Evolutionary conservation across 2,888 invertebrate genomes (phyloP).

Genomic region (Latrodectus hesperus): DNA sequence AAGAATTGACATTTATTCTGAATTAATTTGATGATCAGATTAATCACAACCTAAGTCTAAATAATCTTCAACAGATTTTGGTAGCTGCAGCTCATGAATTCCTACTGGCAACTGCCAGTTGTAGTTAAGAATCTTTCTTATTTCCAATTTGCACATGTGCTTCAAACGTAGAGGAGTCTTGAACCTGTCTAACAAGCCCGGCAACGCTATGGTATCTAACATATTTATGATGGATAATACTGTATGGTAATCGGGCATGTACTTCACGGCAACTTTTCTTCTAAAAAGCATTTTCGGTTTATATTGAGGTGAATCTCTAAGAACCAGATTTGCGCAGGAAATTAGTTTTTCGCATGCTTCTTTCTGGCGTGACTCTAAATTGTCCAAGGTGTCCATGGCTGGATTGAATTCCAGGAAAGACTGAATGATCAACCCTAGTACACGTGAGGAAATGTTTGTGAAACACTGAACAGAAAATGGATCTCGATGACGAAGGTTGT

Average conservation of each 20-base stretch:
- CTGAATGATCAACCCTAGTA: background rate
- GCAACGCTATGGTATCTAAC: background rate
- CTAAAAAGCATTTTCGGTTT: background rate
- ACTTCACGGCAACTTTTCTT: background rate
- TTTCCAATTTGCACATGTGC: background rate
- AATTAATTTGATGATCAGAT: too few relatives aligned
- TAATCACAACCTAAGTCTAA: background rate
- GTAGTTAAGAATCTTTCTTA: background rate
- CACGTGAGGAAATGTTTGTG: background rate
- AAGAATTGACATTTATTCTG: too few relatives aligned
- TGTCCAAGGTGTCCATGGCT: background rate
- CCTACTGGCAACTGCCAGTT: slow-evolving; percentile 5
- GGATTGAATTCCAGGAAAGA: background rate
- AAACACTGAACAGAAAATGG: background rate
- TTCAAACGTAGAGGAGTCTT: background rate
- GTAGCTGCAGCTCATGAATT: background rate
- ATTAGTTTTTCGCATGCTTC: background rate
- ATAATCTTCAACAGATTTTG: background rate
- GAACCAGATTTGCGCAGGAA: background rate
- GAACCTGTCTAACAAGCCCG: background rate
- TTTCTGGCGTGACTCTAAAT: background rate
- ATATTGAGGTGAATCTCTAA: background rate
- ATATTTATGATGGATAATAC: background rate
- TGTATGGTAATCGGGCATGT: background rate
- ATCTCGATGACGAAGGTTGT: background rate